These are phyloP conservation scores for Aphelenchoides fujianensis DNA, from an alignment of 1,140 invertebrate species.

Conservation along the genomic window DNA sequence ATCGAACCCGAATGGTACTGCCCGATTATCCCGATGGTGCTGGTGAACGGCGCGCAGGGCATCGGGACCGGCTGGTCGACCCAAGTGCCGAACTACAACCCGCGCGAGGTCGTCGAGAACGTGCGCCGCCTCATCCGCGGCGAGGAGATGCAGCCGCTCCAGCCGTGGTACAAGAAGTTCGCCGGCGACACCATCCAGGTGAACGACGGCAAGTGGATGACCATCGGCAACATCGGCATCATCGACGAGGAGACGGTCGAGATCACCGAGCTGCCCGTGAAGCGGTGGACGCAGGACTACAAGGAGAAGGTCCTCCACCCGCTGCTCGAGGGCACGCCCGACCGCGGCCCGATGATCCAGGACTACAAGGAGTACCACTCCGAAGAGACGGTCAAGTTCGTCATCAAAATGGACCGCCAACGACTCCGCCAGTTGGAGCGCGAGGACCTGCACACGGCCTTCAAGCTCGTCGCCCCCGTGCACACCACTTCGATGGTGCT, in stretches of 20 bases:
- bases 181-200: conserved; percentile 56
- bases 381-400: conserved; percentile 85
- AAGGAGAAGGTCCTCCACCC: conserved; percentile 91
- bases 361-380: conserved; percentile 90
- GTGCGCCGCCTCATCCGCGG: conserved; percentile 78
- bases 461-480: conserved; percentile 73
- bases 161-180: conserved; percentile 91
- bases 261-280: conserved; percentile 90
- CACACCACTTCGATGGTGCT: conserved; percentile 82
- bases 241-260: conserved; percentile 69
- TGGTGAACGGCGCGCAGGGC: conserved; percentile 94
- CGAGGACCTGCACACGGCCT: conserved; percentile 87
- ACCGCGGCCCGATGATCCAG: conserved; percentile 38
- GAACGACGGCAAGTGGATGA: conserved; percentile 24
- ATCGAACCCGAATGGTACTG: conserved; percentile 85
- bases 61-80: conserved; percentile 99
- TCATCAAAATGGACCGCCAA: conserved; percentile 76
- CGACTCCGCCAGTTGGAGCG: conserved; percentile 75
- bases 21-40: conserved; percentile 91
- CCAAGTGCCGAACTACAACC: conserved; percentile 92
- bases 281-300: conserved; percentile 89
- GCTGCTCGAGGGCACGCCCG: conserved; percentile 77
- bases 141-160: conserved; percentile 75
- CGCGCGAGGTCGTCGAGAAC: conserved; percentile 83
- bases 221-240: conserved; percentile 39